Conservation (phyloP, 2,113 vertebrate genomes). For the Phyllostomus hastatus region DNA sequence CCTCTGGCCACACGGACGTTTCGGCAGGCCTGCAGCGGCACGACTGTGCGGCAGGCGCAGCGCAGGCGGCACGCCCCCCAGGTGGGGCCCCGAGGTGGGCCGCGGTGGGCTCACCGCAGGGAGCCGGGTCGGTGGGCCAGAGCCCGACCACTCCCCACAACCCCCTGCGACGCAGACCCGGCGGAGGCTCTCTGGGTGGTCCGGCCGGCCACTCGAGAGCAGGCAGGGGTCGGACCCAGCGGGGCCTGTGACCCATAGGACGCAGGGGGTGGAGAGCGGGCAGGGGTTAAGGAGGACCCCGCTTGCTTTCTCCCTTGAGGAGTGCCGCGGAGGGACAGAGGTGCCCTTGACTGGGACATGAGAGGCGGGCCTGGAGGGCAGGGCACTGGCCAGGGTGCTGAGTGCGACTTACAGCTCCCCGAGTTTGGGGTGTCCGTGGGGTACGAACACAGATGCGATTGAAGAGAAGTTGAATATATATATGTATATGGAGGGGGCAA, state of each 20-base stretch:
- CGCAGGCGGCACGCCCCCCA: rapidly evolving
- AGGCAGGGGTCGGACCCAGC: neutral
- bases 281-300: rapidly evolving
- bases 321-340: rapidly evolving
- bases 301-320: neutral
- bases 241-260: neutral
- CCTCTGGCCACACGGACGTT: neutral
- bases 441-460: neutral
- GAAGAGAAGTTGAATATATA: neutral
- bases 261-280: rapidly evolving
- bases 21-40: rapidly evolving
- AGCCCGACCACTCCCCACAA: rapidly evolving
- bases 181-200: neutral
- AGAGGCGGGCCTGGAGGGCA: rapidly evolving
- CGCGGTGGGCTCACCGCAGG: rapidly evolving
- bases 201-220: neutral
- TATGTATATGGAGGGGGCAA: neutral
- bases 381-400: rapidly evolving
- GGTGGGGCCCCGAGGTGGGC: rapidly evolving
- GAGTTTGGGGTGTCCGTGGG: neutral
- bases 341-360: rapidly evolving
- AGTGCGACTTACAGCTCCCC: neutral
- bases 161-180: rapidly evolving
- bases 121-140: too few species aligned
- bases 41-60: rapidly evolving